These are phyloP conservation scores for Schizothorax lantsangensis DNA, from an alignment of 2,797 vertebrate genomes.

Conservation along the genomic window DNA sequence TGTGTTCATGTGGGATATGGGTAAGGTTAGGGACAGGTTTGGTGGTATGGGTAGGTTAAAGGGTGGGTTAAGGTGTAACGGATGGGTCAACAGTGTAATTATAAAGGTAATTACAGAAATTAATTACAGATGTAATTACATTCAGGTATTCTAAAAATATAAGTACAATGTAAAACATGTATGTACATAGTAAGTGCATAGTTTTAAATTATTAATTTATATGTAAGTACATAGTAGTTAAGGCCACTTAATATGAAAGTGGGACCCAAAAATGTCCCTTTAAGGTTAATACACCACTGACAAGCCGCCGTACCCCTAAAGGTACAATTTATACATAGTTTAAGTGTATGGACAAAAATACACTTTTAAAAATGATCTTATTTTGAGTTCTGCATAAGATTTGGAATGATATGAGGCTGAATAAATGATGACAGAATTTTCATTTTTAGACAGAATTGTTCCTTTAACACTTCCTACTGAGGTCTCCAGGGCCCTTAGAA, in stretches of 20 bases:
- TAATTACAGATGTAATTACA: neutral
- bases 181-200: neutral
- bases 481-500: neutral
- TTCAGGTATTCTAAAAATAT: neutral
- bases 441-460: neutral
- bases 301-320: neutral
- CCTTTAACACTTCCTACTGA: conserved; percentile 9
- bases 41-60: neutral
- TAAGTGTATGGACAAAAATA: neutral
- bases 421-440: neutral
- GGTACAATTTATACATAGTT: neutral
- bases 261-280: neutral
- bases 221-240: neutral
- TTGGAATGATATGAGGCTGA: neutral
- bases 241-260: neutral
- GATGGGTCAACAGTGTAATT: neutral
- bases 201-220: neutral
- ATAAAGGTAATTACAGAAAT: neutral
- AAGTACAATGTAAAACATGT: neutral
- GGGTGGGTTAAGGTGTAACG: neutral
- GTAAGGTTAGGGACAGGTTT: neutral
- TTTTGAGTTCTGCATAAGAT: neutral
- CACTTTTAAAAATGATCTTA: neutral
- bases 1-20: neutral
- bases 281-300: neutral